These are phyloP conservation scores for Andrena bicolor DNA, from an alignment of 2,888 invertebrate species.

Conservation along the genomic window DNA sequence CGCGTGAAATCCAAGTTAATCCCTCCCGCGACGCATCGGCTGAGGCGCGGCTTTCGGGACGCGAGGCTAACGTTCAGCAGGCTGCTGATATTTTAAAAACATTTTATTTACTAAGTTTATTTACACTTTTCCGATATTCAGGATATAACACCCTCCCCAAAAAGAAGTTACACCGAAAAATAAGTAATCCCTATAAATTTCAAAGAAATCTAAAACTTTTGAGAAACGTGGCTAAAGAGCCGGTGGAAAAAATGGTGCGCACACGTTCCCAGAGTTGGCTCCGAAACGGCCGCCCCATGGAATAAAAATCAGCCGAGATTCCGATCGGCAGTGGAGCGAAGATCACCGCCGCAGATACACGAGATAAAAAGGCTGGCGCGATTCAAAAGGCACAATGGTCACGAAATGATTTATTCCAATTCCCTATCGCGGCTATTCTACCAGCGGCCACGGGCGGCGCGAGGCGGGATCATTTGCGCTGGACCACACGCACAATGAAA, in stretches of 20 bases:
- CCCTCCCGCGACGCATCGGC: constrained; percentile 18
- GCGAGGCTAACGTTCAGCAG: neutral
- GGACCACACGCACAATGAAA: constrained; percentile 56
- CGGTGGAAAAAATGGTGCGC: neutral
- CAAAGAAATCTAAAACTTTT: too few species aligned
- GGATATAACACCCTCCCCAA: too few species aligned
- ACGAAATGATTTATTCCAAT: constrained; percentile 53
- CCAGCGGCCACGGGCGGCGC: constrained; percentile 36
- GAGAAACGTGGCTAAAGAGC: too few species aligned
- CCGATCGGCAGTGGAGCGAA: neutral
- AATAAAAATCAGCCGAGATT: constrained; percentile 7
- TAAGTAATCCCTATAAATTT: too few species aligned
- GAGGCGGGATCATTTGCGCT: constrained; percentile 18
- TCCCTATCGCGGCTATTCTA: constrained; percentile 27
- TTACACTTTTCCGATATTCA: too few species aligned
- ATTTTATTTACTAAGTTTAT: too few species aligned
- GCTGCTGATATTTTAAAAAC: too few species aligned
- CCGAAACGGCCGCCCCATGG: neutral
- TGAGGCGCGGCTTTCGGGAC: neutral
- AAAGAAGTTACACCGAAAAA: too few species aligned
- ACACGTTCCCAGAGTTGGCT: neutral
- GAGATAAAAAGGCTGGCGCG: neutral
- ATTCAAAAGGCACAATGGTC: constrained; percentile 29
- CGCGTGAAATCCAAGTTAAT: constrained; percentile 32
- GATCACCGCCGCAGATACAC: neutral